A percentile compares a stretch with the other conserved stretches of the same genome.
Evolutionary conservation across 2,797 vertebrate species (phyloP).

Genomic region (Leptoclinus maculatus): DNA sequence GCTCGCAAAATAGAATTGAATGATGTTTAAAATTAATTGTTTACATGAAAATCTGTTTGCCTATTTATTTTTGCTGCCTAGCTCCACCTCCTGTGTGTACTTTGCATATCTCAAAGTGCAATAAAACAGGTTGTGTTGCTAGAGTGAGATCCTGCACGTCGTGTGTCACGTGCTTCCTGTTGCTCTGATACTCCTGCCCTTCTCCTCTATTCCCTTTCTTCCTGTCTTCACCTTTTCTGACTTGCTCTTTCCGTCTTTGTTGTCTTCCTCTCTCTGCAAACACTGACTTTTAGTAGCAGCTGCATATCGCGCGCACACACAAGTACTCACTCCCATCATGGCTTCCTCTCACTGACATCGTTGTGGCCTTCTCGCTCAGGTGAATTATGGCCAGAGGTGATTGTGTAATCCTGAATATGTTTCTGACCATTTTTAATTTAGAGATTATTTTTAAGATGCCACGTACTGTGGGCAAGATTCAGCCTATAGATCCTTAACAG

Average conservation of each 20-base stretch:
- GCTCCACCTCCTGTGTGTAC: neutral
- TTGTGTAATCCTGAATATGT: slow-evolving; percentile 28
- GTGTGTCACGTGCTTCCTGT: slow-evolving; percentile 56
- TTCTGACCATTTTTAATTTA: slow-evolving; percentile 33
- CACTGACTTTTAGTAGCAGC: slow-evolving; percentile 29
- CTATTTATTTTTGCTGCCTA: neutral
- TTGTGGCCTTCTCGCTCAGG: slow-evolving; percentile 38
- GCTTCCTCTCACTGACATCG: slow-evolving; percentile 23
- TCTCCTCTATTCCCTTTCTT: slow-evolving; percentile 22
- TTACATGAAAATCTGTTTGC: neutral
- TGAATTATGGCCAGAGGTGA: slow-evolving; percentile 52
- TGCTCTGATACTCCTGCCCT: slow-evolving; percentile 37
- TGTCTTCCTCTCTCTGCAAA: slow-evolving; percentile 11
- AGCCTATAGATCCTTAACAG: slow-evolving; percentile 1
- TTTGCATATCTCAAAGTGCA: neutral
- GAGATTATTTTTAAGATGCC: neutral
- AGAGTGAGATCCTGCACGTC: slow-evolving; percentile 48
- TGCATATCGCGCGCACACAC: slow-evolving; percentile 9
- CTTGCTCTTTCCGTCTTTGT: slow-evolving; percentile 8
- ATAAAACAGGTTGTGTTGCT: slow-evolving; percentile 54
- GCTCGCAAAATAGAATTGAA: neutral
- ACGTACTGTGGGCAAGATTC: slow-evolving; percentile 20
- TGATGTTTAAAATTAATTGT: neutral
- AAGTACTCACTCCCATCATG: slow-evolving; percentile 2
- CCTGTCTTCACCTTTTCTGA: slow-evolving; percentile 7